Evolutionary conservation across 2,888 invertebrate species (phyloP).

Genomic region (Pemphredon lugubris): DNA sequence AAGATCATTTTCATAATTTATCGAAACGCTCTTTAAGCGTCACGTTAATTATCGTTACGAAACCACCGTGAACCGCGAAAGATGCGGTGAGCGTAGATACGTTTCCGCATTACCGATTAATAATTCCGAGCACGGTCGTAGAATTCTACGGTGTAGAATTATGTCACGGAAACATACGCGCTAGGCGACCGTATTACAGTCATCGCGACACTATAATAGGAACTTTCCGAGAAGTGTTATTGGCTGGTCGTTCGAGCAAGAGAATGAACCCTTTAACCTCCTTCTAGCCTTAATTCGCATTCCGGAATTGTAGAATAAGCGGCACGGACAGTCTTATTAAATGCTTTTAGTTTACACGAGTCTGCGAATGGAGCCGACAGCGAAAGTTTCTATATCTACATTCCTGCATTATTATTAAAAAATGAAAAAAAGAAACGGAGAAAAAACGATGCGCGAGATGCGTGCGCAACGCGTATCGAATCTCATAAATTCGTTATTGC

Average conservation of each 20-base stretch:
- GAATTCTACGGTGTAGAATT: slow-evolving; percentile 12
- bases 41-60: too few species aligned
- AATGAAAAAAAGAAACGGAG: too few species aligned
- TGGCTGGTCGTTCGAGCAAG: slow-evolving; percentile 26
- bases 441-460: too few species aligned
- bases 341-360: not conserved
- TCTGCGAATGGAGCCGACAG: not conserved
- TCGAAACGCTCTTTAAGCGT: too few species aligned
- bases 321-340: slow-evolving; percentile 30
- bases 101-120: too few species aligned
- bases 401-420: slow-evolving; percentile 1
- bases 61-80: too few species aligned
- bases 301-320: slow-evolving; percentile 37
- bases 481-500: not conserved
- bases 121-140: too few species aligned
- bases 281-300: slow-evolving; percentile 44
- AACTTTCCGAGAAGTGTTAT: slow-evolving; percentile 45
- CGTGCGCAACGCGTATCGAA: too few species aligned
- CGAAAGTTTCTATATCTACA: slow-evolving; percentile 20
- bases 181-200: slow-evolving; percentile 32
- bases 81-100: too few species aligned
- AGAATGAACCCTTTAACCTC: slow-evolving; percentile 33
- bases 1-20: too few species aligned
- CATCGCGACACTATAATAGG: slow-evolving; percentile 22
- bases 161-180: slow-evolving; percentile 40